These are phyloP conservation scores for Chorisops tibialis DNA, from an alignment of 2,888 invertebrate species.

Conservation along the genomic window DNA sequence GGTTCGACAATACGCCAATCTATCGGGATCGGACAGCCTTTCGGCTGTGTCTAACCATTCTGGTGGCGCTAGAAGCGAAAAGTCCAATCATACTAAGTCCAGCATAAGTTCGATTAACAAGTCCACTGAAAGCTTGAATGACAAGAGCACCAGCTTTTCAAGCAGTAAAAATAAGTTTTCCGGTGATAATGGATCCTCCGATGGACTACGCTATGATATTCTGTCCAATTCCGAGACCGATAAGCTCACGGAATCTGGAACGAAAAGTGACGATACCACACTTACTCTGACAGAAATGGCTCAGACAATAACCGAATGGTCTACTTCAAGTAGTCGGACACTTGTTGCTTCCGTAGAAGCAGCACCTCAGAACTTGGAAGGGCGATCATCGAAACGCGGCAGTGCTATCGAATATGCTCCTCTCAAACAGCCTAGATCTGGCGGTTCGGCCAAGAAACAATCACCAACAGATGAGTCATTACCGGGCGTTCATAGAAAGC, in stretches of 20 bases:
- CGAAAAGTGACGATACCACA: conserved; percentile 77
- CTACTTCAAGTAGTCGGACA: conserved; percentile 74
- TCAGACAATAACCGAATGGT: conserved; percentile 81
- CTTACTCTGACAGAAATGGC: conserved; percentile 67
- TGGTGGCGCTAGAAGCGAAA: conserved; percentile 59
- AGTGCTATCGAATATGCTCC: conserved; percentile 45
- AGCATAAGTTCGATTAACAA: conserved; percentile 60
- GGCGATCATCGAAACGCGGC: conserved; percentile 37
- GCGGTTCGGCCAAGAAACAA: conserved; percentile 38
- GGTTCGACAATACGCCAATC: conserved; percentile 73
- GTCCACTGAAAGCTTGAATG: conserved; percentile 55
- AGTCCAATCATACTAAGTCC: conserved; percentile 58
- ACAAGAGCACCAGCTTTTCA: conserved; percentile 49
- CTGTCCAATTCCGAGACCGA: conserved; percentile 61
- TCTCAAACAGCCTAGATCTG: conserved; percentile 44
- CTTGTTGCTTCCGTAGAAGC: conserved; percentile 62
- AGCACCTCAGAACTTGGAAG: conserved; percentile 31
- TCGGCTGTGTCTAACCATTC: conserved; percentile 58
- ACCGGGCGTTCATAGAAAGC: conserved; percentile 46
- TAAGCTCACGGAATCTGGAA: conserved; percentile 62
- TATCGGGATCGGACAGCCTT: conserved; percentile 66
- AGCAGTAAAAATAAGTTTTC: conserved; percentile 46
- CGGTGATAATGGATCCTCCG: conserved; percentile 51
- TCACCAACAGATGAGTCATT: conserved; percentile 45
- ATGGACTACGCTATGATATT: conserved; percentile 58